These are phyloP conservation scores for Steatocranus sp. DNA, from an alignment of 2,797 vertebrate species.

Conservation along the genomic window DNA sequence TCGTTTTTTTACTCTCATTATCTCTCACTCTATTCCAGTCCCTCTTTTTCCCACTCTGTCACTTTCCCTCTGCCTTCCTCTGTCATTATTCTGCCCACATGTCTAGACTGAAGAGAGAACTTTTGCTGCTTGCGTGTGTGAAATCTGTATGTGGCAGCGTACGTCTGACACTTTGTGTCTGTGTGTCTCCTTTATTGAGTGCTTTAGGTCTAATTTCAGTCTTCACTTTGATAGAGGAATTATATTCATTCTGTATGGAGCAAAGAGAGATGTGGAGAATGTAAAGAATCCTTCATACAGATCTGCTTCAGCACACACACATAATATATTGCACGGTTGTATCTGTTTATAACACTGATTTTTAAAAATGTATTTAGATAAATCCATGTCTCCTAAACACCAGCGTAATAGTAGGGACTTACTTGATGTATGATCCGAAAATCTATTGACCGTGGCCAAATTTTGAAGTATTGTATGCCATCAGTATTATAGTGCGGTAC, in stretches of 20 bases:
- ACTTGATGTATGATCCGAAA: neutral
- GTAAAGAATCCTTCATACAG: neutral
- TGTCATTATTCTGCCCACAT: slow-evolving; percentile 70
- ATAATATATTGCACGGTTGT: neutral
- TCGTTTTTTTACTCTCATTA: slow-evolving; percentile 42
- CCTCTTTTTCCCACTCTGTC: slow-evolving; percentile 35
- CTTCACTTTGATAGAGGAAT: slow-evolving; percentile 1
- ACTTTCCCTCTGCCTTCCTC: slow-evolving; percentile 45
- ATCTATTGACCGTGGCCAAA: neutral
- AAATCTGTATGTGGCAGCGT: neutral
- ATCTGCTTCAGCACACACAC: neutral
- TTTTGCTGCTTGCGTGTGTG: slow-evolving; percentile 9
- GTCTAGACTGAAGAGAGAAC: slow-evolving; percentile 70
- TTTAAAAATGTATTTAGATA: neutral
- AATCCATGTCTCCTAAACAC: neutral
- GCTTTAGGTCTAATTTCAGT: slow-evolving; percentile 9
- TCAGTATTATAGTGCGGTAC: fast-evolving
- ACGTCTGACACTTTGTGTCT: neutral
- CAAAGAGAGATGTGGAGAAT: neutral
- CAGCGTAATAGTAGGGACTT: neutral
- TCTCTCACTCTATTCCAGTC: slow-evolving; percentile 24
- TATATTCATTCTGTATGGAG: neutral
- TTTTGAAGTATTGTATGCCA: neutral
- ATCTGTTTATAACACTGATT: neutral
- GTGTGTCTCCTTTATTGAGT: neutral